phyloP scores from a whole-genome alignment of 1,140 invertebrate species.

The Acyrthosiphon pisum region DNA sequence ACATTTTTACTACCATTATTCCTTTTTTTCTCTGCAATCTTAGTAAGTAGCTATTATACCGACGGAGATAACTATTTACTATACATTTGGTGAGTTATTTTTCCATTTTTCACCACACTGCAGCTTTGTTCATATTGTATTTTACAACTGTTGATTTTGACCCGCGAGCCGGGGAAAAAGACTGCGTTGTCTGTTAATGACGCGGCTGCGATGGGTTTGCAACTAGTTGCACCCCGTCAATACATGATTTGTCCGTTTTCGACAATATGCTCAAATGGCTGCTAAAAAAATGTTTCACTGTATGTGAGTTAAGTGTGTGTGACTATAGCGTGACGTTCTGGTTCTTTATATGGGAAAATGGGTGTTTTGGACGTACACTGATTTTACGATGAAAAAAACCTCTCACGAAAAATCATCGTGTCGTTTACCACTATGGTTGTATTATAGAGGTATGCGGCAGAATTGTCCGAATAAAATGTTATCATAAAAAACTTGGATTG shows the following conservation, averaged over 20 bases:
- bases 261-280: background rate
- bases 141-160: background rate
- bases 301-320: background rate
- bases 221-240: constrained; percentile 13
- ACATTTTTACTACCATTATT: too few species aligned
- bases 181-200: background rate
- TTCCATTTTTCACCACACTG: background rate
- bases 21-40: too few species aligned
- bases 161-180: background rate
- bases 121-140: background rate
- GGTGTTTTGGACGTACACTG: too few species aligned
- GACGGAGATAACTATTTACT: too few species aligned
- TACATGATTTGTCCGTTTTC: background rate
- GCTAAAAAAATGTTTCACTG: background rate
- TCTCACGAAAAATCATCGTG: too few species aligned
- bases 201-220: background rate
- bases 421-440: background rate
- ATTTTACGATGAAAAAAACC: too few species aligned
- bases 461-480: background rate
- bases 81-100: background rate
- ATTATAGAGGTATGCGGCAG: background rate
- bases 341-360: too few species aligned
- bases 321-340: background rate
- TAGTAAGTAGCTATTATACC: too few species aligned
- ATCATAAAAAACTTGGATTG: too few species aligned